Conservation (phyloP, 2,113 vertebrate species). For the Ailuropoda melanoleuca region DNA sequence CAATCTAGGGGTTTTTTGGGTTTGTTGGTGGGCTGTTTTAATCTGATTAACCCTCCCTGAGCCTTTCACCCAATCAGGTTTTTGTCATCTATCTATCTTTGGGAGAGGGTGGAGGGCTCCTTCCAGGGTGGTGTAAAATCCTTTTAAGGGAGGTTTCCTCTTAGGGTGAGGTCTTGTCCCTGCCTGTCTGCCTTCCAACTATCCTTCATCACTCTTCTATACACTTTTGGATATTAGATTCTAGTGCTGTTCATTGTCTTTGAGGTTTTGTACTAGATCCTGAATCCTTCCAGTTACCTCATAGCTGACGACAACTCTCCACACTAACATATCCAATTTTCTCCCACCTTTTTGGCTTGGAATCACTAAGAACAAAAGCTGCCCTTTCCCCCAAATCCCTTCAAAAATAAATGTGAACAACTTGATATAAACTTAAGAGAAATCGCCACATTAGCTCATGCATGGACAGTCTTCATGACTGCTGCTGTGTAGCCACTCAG, state of each 20-base stretch:
- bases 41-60: background rate
- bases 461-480: background rate
- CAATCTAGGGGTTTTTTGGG: background rate
- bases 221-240: background rate
- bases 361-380: background rate
- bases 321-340: background rate
- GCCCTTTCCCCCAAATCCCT: background rate
- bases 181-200: background rate
- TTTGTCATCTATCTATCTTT: background rate
- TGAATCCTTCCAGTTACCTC: background rate
- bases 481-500: background rate
- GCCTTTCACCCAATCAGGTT: background rate
- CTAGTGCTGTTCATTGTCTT: background rate
- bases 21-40: background rate
- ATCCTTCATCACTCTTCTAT: background rate
- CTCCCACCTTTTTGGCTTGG: background rate
- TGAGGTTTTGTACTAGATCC: background rate
- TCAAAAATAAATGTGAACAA: background rate
- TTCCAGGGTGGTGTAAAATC: background rate
- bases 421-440: background rate
- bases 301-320: background rate
- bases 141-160: background rate
- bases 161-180: background rate
- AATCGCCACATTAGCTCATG: background rate
- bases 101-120: background rate